phyloP scores from a whole-genome alignment of 2,888 invertebrate genomes.

The Drosophila fungiperda region DNA sequence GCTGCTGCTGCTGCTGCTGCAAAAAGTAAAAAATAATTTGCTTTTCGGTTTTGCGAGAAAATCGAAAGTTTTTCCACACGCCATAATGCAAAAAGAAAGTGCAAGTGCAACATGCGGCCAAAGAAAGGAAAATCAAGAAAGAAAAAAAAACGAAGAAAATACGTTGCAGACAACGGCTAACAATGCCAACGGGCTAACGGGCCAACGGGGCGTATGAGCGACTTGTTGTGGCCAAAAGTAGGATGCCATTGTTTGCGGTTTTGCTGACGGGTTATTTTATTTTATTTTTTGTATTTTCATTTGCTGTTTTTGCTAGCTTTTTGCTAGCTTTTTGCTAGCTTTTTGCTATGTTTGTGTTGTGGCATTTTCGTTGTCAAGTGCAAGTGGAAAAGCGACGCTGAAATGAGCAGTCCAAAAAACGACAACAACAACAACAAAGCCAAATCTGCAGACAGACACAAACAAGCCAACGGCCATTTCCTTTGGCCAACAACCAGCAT shows the following conservation, averaged over 20 bases:
- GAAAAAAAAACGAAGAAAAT: conserved; percentile 39
- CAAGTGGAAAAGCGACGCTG: conserved; percentile 68
- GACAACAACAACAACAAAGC: conserved; percentile 32
- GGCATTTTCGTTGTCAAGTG: conserved; percentile 80
- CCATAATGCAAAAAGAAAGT: conserved; percentile 84
- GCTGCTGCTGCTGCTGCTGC: conserved; percentile 27
- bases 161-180: conserved; percentile 70
- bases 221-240: conserved; percentile 79
- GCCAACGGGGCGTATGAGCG: conserved; percentile 76
- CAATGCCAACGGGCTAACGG: conserved; percentile 67
- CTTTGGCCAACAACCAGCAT: conserved; percentile 54
- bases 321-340: conserved; percentile 12
- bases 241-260: conserved; percentile 76
- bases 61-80: conserved; percentile 85
- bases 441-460: conserved; percentile 47
- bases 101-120: conserved; percentile 82
- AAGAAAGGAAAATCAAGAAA: conserved; percentile 65
- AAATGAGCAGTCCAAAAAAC: conserved; percentile 50
- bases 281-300: neutral
- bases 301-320: conserved; percentile 13
- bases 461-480: conserved; percentile 70
- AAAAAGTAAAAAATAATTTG: conserved; percentile 23
- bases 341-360: conserved; percentile 41
- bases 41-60: conserved; percentile 74
- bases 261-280: conserved; percentile 45